Base-by-base conservation (phyloP, 2,113 vertebrate species). In the Erythrolamprus reginae region DNA sequence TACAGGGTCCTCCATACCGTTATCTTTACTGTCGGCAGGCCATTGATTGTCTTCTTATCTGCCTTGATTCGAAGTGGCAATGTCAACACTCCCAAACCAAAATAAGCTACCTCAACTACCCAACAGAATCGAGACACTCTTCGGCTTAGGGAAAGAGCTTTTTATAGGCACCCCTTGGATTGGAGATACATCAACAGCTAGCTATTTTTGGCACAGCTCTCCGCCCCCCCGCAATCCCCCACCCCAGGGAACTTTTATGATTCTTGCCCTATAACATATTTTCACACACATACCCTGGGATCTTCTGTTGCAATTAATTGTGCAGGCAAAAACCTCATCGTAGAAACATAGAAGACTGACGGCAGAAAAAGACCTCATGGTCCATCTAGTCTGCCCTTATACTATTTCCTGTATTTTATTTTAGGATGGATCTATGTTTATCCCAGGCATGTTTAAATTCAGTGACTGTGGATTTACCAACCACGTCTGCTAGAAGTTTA, bases 91-190 rank as follows among this genome's bases (percentile, higher is more conserved):
- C 93, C 90, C 94, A 97, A 77, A 97, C 97, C 95, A 97, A 98
- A 99, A 98, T 98, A 98, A 98, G 96, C 97, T 77, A 97, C 95
- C 95, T 92, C 98, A 98, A 13, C 94, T 94, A 97, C 95, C 88
- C 96, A 97, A 97, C 96, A 96, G 97, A 19, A 17, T 12, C 21
- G 24, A 55, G 90, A 96, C 95, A 89, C 87, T 96, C 92, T 95
- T 97, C 96, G 97, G 97, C 97, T 95, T 93, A 96, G 95, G 93
- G 85, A 65, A 82, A 58, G 51, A 56, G 42, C 98, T 98, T 98
- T 98, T 98, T 98, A 98, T 99, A 99, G 98, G 95, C 96, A 93
- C 95, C 93, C 33, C 97, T 99, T 97, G 96, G 97, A 97, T 97
- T 98, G 93, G 97, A 98, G 53, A 98, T 98, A 99, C 97, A 97